Evolutionary conservation across 2,888 invertebrate genomes (phyloP).

Genomic region (Plebejus melissa): DNA sequence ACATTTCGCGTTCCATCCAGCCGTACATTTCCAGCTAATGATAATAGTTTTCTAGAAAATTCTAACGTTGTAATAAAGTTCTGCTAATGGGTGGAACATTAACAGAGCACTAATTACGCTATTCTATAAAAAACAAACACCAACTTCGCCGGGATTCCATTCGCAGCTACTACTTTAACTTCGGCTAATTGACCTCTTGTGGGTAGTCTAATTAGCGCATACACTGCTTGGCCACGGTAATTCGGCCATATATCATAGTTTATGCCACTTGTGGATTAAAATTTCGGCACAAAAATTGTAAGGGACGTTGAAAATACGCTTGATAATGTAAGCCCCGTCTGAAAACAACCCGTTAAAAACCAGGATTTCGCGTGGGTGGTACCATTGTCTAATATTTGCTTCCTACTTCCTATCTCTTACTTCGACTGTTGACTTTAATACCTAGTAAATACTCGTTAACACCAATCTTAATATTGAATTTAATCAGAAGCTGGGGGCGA

Average conservation of each 20-base stretch:
- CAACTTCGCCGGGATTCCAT: background rate
- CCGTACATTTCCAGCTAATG: constrained; percentile 3
- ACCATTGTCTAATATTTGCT: background rate
- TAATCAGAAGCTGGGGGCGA: background rate
- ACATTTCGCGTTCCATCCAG: background rate
- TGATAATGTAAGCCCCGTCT: too few relatives aligned
- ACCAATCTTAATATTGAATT: background rate
- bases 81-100: constrained; percentile 4
- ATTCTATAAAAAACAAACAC: constrained; percentile 16
- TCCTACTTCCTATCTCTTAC: background rate
- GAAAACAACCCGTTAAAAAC: background rate
- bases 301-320: background rate
- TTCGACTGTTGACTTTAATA: background rate
- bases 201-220: constrained; percentile 7
- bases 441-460: background rate
- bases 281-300: background rate
- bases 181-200: constrained; percentile 21
- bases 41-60: constrained; percentile 3
- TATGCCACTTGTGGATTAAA: background rate
- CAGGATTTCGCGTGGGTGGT: background rate
- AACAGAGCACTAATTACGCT: constrained; percentile 17
- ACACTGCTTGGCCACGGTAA: constrained; percentile 4
- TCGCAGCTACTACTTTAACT: constrained; percentile 20
- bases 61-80: constrained; percentile 10
- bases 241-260: constrained; percentile 1